These are phyloP conservation scores for Eclectus roratus DNA, from an alignment of 2,113 vertebrate genomes.

Conservation along the genomic window DNA sequence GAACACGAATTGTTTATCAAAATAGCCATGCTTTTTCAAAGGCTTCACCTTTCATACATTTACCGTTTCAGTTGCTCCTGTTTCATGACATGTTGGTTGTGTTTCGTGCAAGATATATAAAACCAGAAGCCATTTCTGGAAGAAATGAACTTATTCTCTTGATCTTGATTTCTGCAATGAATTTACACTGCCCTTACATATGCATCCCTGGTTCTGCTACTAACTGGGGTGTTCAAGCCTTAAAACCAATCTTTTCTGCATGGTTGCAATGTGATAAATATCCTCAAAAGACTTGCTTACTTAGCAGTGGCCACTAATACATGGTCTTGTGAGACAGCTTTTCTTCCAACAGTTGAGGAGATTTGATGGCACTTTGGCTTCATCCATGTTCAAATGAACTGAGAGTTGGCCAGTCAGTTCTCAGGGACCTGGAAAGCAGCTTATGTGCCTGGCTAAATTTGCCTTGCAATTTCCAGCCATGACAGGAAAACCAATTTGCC, in stretches of 20 bases:
- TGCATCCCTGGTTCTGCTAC: neutral
- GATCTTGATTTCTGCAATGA: neutral
- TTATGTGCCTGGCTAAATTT: neutral
- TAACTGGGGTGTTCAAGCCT: neutral
- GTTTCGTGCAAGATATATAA: neutral
- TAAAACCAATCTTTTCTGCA: neutral
- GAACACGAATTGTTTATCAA: neutral
- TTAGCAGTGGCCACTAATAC: neutral
- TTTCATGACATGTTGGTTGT: neutral
- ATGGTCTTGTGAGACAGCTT: neutral
- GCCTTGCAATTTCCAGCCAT: neutral
- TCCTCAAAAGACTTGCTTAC: neutral
- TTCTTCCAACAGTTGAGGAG: neutral
- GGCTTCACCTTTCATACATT: neutral
- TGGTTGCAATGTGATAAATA: neutral
- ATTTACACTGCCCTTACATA: neutral
- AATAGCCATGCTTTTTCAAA: neutral
- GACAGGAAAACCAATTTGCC: neutral
- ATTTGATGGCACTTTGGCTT: neutral
- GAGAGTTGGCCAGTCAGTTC: neutral
- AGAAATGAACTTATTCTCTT: neutral
- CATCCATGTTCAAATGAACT: fast-evolving
- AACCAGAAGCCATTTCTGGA: neutral
- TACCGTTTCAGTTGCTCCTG: neutral
- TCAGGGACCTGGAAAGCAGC: neutral